A percentile compares a stretch with the other conserved stretches of the same genome.
phyloP scores from a whole-genome alignment of 92 coral and sea anemone species.

The Palythoa grandis region DNA sequence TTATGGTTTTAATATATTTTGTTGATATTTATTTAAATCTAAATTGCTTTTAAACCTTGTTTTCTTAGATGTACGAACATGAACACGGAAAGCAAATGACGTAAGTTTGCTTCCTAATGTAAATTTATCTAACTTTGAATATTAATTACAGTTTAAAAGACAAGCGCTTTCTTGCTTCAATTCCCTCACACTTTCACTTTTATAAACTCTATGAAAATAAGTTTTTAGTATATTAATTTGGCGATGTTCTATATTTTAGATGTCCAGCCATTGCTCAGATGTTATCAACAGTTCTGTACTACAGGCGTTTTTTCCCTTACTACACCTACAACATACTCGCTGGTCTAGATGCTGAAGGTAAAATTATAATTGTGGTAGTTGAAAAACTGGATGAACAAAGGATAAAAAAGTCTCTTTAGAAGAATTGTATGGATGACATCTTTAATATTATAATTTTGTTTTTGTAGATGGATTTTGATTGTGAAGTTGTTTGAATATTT shows the following conservation, averaged over 20 bases:
- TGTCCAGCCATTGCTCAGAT: constrained; percentile 99
- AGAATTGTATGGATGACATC: no score
- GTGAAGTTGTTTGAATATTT: no score
- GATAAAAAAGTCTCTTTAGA: no score
- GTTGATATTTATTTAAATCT: no score
- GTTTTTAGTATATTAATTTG: not conserved
- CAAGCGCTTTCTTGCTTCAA: no score
- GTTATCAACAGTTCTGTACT: constrained; percentile 95
- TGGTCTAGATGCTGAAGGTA: constrained; percentile 94
- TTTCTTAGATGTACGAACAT: constrained; percentile 93
- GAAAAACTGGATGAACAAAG: no score
- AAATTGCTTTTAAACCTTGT: not conserved
- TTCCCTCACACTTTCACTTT: no score
- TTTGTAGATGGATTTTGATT: no score
- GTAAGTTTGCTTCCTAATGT: constrained; percentile 44
- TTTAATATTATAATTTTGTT: no score
- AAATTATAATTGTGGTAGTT: not conserved
- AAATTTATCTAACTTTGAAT: no score
- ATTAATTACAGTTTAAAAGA: no score
- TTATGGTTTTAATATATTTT: no score
- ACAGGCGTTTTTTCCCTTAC: constrained; percentile 94
- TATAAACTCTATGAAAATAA: not conserved
- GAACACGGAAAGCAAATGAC: constrained; percentile 98
- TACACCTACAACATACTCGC: constrained; percentile 97
- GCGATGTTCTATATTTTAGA: constrained; percentile 43